Evolutionary conservation across 1,140 invertebrate species (phyloP).

Genomic region (Drosophila paulistorum): DNA sequence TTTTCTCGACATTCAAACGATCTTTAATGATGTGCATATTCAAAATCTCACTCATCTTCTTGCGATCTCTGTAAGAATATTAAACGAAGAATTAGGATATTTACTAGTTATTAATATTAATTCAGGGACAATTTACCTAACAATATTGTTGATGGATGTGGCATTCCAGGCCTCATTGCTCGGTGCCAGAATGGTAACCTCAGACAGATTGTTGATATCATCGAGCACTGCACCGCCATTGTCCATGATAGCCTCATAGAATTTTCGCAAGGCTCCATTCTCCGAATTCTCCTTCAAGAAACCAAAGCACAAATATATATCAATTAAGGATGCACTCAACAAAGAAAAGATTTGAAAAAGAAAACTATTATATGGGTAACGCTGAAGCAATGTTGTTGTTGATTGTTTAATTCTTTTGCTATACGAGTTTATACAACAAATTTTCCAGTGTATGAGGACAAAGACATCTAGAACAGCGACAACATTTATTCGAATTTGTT

Average conservation of each 20-base stretch:
- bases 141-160: conserved; percentile 87
- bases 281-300: conserved; percentile 88
- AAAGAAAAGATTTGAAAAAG: neutral
- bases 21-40: conserved; percentile 91
- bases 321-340: neutral
- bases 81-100: neutral
- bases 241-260: conserved; percentile 91
- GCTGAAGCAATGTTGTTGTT: conserved; percentile 8
- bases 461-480: conserved; percentile 40
- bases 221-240: conserved; percentile 89
- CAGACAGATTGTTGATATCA: conserved; percentile 87
- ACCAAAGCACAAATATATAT: conserved; percentile 12
- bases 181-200: conserved; percentile 94
- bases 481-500: conserved; percentile 27
- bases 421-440: neutral
- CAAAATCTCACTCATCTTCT: conserved; percentile 89
- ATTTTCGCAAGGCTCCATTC: conserved; percentile 91
- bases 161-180: conserved; percentile 93
- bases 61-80: conserved; percentile 84
- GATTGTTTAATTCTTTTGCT: neutral
- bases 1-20: conserved; percentile 89
- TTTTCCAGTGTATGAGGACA: neutral
- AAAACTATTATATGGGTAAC: conserved; percentile 9
- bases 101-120: neutral
- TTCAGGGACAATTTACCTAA: conserved; percentile 82